phyloP scores from a whole-genome alignment of 2,797 vertebrate genomes.

The Tangara arthus region DNA sequence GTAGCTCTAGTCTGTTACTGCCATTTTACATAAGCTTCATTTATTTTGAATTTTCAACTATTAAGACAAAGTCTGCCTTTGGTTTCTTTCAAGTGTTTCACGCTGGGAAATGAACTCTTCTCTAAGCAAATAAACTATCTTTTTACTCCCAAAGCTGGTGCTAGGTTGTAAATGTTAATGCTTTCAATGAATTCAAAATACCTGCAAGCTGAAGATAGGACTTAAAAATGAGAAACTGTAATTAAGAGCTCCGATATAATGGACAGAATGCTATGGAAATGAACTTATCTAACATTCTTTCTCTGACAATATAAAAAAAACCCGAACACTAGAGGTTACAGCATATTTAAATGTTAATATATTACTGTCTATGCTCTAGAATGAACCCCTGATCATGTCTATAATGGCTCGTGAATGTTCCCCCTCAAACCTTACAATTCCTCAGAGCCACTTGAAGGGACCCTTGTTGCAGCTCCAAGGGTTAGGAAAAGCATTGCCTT shows the following conservation, averaged over 20 bases:
- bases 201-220: conserved; percentile 23
- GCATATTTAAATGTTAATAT: not conserved
- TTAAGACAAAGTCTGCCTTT: conserved; percentile 46
- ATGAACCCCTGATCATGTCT: not conserved
- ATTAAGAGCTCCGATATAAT: conserved; percentile 39
- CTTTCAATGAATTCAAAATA: conserved; percentile 52
- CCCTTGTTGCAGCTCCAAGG: not conserved
- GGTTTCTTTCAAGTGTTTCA: conserved; percentile 57
- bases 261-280: not conserved
- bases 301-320: not conserved
- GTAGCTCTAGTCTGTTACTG: conserved; percentile 57
- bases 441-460: not conserved
- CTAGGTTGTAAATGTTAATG: conserved; percentile 38
- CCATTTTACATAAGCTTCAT: conserved; percentile 72
- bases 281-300: not conserved
- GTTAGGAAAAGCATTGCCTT: not conserved
- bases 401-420: not conserved
- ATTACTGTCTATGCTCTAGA: not conserved
- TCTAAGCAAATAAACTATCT: conserved; percentile 64
- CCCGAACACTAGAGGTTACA: not conserved
- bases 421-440: not conserved
- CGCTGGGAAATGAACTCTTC: conserved; percentile 62
- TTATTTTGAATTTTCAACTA: conserved; percentile 68
- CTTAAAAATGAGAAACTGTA: conserved; percentile 42
- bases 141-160: conserved; percentile 43